Percentiles rank a stretch among this genome's conserved stretches.
Evolutionary conservation across 2,888 invertebrate species (phyloP).

Genomic region (Pyrgus malvae): DNA sequence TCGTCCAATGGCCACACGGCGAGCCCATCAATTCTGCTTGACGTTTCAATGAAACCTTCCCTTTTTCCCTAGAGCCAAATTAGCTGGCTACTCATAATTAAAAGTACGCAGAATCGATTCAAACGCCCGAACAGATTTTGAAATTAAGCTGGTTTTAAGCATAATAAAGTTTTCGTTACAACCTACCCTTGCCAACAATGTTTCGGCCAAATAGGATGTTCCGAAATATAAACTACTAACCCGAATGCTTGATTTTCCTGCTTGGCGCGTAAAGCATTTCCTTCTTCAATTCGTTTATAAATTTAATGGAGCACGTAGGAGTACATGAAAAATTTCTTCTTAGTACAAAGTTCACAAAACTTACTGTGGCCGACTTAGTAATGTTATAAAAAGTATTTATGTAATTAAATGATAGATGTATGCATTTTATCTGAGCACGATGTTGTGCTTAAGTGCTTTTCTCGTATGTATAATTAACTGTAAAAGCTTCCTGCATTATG

Average conservation of each 20-base stretch:
- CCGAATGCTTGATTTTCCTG: slow-evolving; percentile 29
- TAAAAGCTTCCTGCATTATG: too few relatives aligned
- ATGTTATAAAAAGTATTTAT: too few relatives aligned
- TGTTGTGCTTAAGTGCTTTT: too few relatives aligned
- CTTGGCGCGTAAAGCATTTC: slow-evolving; percentile 27
- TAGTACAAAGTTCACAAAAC: neutral
- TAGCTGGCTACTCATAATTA: slow-evolving; percentile 66
- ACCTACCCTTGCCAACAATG: slow-evolving; percentile 22
- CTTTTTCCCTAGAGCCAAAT: slow-evolving; percentile 69
- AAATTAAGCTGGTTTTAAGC: slow-evolving; percentile 11
- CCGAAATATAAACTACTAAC: slow-evolving; percentile 28
- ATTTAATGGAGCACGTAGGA: slow-evolving; percentile 21
- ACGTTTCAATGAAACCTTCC: slow-evolving; percentile 76
- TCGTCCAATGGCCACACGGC: slow-evolving; percentile 74
- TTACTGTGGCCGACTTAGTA: too few relatives aligned
- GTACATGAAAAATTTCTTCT: slow-evolving; percentile 12
- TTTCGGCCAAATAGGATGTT: slow-evolving; percentile 26
- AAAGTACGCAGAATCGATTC: slow-evolving; percentile 42
- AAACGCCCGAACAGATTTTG: neutral
- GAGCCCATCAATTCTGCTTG: slow-evolving; percentile 76
- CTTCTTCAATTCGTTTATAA: slow-evolving; percentile 23
- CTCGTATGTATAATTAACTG: too few relatives aligned
- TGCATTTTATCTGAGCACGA: too few relatives aligned
- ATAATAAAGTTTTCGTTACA: slow-evolving; percentile 20
- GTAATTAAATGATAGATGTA: too few relatives aligned